phyloP scores from a whole-genome alignment of 35 echinoderm and acorn worm species.

The Lytechinus pictus region DNA sequence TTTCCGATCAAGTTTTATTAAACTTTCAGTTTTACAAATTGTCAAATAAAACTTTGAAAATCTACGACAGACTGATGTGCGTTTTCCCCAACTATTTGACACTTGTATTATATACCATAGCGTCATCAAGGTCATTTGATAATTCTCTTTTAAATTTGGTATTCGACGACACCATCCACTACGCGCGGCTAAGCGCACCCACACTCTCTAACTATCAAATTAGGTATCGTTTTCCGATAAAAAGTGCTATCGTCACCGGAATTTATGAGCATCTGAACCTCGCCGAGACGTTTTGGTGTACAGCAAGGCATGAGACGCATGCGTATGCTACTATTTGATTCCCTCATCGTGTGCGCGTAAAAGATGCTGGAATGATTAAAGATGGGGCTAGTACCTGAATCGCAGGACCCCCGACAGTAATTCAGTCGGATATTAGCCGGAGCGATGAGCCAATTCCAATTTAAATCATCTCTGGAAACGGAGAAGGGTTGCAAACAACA shows the following conservation, averaged over 20 bases:
- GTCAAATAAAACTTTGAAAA: too few species aligned
- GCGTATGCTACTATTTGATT: not conserved
- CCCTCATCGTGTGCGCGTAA: not conserved
- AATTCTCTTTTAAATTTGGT: too few species aligned
- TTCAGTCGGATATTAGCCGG: not conserved
- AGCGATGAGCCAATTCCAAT: conserved; percentile 32
- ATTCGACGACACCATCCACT: not conserved
- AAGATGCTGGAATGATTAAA: conserved; percentile 34
- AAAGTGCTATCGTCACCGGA: not conserved
- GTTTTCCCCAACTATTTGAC: too few species aligned
- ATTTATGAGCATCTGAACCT: conserved; percentile 23
- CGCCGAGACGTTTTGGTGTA: not conserved
- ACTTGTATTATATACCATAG: too few species aligned
- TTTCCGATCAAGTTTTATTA: too few species aligned
- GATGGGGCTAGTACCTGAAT: conserved; percentile 4
- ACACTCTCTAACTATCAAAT: conserved; percentile 19
- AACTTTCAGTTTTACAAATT: too few species aligned
- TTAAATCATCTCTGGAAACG: not conserved
- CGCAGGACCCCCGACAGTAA: conserved; percentile 44
- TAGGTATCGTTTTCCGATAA: not conserved
- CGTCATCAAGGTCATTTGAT: too few species aligned
- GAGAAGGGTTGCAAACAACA: conserved; percentile 21
- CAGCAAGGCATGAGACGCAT: conserved; percentile 12
- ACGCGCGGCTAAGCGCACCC: not conserved
- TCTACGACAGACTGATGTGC: too few species aligned